Evolutionary conservation across 2,113 vertebrate genomes (phyloP).

Genomic region (Ammodytes dubius): DNA sequence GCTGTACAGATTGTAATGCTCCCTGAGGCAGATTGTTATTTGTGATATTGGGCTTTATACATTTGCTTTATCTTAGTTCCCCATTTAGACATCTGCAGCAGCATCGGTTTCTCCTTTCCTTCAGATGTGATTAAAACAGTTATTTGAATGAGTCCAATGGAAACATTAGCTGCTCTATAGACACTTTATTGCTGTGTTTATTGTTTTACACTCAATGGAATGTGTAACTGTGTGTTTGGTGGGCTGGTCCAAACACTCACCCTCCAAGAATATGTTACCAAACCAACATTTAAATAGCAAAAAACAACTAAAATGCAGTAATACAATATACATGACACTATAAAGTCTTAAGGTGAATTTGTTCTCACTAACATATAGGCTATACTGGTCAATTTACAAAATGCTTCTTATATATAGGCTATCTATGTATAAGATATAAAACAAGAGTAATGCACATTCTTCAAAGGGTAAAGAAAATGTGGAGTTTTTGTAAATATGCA

Average conservation of each 20-base stretch:
- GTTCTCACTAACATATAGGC: slow-evolving; percentile 75
- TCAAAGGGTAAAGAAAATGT: slow-evolving; percentile 52
- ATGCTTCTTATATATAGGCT: slow-evolving; percentile 73
- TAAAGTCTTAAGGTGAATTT: slow-evolving; percentile 78
- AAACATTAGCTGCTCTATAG: slow-evolving; percentile 56
- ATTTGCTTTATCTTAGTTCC: background rate
- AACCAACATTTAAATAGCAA: slow-evolving; percentile 91
- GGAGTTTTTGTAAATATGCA: slow-evolving; percentile 47
- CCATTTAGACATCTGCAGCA: too few relatives aligned
- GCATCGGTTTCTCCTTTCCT: background rate
- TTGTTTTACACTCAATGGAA: slow-evolving; percentile 88
- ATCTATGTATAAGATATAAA: slow-evolving; percentile 82
- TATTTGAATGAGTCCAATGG: background rate
- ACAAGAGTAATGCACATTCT: slow-evolving; percentile 82
- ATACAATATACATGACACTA: slow-evolving; percentile 85
- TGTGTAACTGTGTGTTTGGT: slow-evolving; percentile 90
- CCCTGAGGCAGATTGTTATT: too few relatives aligned
- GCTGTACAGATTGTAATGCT: too few relatives aligned
- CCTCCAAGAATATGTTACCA: slow-evolving; percentile 76
- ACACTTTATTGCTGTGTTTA: slow-evolving; percentile 85
- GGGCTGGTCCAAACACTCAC: slow-evolving; percentile 85
- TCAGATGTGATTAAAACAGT: background rate
- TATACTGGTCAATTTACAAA: slow-evolving; percentile 87
- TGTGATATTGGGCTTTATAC: too few relatives aligned
- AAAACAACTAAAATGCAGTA: slow-evolving; percentile 86